Conservation (phyloP, 2,888 invertebrate genomes). For the Epistrophella euchroma region DNA sequence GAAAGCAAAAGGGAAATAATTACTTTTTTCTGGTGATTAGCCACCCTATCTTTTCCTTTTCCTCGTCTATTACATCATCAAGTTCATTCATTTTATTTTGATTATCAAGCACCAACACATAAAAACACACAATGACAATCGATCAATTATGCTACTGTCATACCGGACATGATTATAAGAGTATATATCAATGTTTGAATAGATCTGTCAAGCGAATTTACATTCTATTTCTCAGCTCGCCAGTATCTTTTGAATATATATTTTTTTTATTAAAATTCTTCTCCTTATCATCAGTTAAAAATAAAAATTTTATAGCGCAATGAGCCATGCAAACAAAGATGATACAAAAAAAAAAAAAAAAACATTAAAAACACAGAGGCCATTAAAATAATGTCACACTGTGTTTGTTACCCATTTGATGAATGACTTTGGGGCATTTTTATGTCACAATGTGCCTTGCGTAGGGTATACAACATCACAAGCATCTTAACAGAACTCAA, state of each 20-base stretch:
- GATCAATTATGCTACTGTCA: constrained; percentile 70
- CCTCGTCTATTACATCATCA: constrained; percentile 65
- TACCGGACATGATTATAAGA: constrained; percentile 55
- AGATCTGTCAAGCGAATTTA: constrained; percentile 60
- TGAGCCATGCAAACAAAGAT: constrained; percentile 31
- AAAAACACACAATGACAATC: constrained; percentile 32
- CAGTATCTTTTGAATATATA: constrained; percentile 23
- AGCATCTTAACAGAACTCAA: constrained; percentile 34
- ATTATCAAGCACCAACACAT: constrained; percentile 17
- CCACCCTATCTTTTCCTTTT: constrained; percentile 33
- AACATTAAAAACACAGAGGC: constrained; percentile 69
- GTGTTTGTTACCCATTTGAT: constrained; percentile 73
- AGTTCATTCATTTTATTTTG: constrained; percentile 52
- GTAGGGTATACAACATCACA: constrained; percentile 51
- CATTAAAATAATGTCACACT: constrained; percentile 73
- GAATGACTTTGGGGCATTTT: constrained; percentile 75
- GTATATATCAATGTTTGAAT: constrained; percentile 46
- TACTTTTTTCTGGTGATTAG: constrained; percentile 71
- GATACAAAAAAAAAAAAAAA: constrained; percentile 21
- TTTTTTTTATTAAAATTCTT: constrained; percentile 55
- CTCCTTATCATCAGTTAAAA: constrained; percentile 54
- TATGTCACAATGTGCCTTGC: constrained; percentile 69
- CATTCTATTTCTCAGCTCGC: constrained; percentile 29
- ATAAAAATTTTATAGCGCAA: constrained; percentile 46
- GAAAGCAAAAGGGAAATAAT: constrained; percentile 56